Conservation (phyloP, 2,888 invertebrate species). For the Heterodera filipjevi region DNA sequence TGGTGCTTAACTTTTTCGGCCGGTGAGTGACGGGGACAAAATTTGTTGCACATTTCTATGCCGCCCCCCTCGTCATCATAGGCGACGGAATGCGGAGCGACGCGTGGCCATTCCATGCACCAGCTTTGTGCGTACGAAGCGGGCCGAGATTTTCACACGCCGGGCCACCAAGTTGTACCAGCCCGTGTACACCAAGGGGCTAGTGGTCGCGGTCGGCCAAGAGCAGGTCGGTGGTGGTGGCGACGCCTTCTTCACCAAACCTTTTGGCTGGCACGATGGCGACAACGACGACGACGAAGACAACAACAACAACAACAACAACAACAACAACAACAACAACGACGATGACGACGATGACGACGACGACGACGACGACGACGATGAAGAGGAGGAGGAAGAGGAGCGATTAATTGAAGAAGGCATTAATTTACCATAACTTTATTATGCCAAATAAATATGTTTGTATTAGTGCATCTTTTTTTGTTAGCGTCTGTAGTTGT, state of each 20-base stretch:
- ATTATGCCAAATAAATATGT: not conserved
- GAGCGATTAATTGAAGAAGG: not conserved
- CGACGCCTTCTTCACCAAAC: not conserved
- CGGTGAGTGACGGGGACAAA: not conserved
- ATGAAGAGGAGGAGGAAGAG: not conserved
- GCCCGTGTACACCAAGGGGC: conserved; percentile 9
- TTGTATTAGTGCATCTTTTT: not conserved
- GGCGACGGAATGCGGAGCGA: not conserved
- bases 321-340: too few species aligned
- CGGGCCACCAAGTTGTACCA: not conserved
- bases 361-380: not conserved
- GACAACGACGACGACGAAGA: not conserved
- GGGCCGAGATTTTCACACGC: not conserved
- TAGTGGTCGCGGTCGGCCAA: not conserved
- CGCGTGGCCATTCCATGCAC: not conserved
- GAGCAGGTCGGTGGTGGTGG: not conserved
- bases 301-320: too few species aligned
- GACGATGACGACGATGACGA: not conserved
- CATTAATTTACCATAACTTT: not conserved
- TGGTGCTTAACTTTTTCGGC: not conserved
- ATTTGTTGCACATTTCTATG: not conserved
- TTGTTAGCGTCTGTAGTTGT: not conserved
- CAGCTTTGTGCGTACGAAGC: not conserved
- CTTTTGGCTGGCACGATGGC: not conserved
- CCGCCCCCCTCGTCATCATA: not conserved